phyloP scores from a whole-genome alignment of 2,888 invertebrate species.

The Actias luna region DNA sequence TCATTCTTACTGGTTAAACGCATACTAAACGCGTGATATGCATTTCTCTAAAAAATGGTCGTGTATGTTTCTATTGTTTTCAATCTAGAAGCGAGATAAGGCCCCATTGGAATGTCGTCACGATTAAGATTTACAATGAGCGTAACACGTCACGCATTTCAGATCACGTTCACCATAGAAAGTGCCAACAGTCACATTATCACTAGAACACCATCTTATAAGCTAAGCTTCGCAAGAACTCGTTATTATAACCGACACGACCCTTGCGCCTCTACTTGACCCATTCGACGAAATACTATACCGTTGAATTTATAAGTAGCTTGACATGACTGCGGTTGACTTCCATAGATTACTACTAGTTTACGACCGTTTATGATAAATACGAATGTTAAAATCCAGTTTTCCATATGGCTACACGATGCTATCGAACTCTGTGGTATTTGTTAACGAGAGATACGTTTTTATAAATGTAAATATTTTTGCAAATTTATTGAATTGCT shows the following conservation, averaged over 20 bases:
- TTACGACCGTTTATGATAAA: constrained; percentile 11
- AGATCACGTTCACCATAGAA: constrained; percentile 15
- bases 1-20: too few relatives aligned
- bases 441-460: background rate
- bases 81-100: constrained; percentile 6
- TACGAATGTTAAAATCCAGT: constrained; percentile 1
- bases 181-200: constrained; percentile 20
- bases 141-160: constrained; percentile 26
- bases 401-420: constrained; percentile 8
- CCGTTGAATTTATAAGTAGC: constrained; percentile 47
- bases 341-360: constrained; percentile 31
- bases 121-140: constrained; percentile 9
- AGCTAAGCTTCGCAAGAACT: constrained; percentile 24
- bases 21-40: background rate
- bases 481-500: background rate
- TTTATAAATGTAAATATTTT: background rate
- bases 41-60: background rate
- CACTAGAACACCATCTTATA: constrained; percentile 28
- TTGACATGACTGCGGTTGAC: constrained; percentile 43
- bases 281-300: constrained; percentile 52
- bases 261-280: constrained; percentile 30
- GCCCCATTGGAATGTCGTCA: background rate
- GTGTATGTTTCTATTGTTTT: background rate
- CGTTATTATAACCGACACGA: constrained; percentile 45
- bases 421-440: constrained; percentile 1